Evolutionary conservation across 2,888 invertebrate genomes (phyloP).

Genomic region (Norana najaformis): DNA sequence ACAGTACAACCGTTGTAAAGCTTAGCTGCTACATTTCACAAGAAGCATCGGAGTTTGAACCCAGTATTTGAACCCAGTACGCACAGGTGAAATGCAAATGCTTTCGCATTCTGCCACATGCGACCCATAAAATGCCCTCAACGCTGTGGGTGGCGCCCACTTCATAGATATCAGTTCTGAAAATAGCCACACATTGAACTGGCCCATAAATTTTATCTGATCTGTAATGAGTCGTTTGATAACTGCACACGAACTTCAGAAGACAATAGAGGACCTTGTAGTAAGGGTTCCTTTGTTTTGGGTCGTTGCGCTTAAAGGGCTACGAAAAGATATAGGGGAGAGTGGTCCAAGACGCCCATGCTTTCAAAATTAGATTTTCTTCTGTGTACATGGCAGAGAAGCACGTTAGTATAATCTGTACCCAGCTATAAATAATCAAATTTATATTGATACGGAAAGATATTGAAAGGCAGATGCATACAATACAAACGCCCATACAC

Average conservation of each 20-base stretch:
- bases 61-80: background rate
- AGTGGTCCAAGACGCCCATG: too few species aligned
- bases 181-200: background rate
- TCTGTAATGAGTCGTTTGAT: background rate
- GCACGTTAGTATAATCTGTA: too few species aligned
- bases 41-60: background rate
- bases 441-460: too few species aligned
- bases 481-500: too few species aligned
- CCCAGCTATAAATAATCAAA: too few species aligned
- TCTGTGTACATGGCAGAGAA: too few species aligned
- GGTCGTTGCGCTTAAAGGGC: too few species aligned
- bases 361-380: too few species aligned
- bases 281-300: too few species aligned
- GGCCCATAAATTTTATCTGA: background rate
- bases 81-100: background rate
- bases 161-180: conserved; percentile 1
- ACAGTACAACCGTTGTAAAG: background rate
- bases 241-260: background rate
- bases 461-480: too few species aligned
- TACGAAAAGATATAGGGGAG: too few species aligned
- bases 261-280: background rate
- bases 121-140: background rate
- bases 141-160: too few species aligned
- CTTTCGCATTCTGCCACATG: background rate
- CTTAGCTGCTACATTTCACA: background rate